Conservation (phyloP, 1,140 invertebrate genomes). For the Tachypleus tridentatus region DNA sequence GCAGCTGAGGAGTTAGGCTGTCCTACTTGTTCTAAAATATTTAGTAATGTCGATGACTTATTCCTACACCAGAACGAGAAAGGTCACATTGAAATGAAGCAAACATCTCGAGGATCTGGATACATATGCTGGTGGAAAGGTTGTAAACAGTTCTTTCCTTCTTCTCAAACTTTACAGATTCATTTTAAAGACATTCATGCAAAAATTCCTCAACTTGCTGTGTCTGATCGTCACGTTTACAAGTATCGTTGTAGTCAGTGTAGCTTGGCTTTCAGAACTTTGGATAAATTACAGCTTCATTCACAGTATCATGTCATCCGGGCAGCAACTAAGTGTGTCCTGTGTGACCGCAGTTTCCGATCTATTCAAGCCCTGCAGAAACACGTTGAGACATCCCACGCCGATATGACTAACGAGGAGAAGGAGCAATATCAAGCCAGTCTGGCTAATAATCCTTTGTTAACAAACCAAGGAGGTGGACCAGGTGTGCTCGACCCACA, state of each 20-base stretch:
- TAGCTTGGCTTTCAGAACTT: conserved; percentile 85
- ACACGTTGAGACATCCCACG: conserved; percentile 75
- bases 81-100: conserved; percentile 57
- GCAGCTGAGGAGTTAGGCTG: conserved; percentile 47
- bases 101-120: conserved; percentile 53
- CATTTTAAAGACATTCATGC: conserved; percentile 53
- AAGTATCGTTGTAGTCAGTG: conserved; percentile 95
- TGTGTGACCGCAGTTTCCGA: conserved; percentile 80
- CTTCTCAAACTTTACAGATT: conserved; percentile 58
- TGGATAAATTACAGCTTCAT: conserved; percentile 86
- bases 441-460: conserved; percentile 59
- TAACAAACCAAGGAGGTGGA: conserved; percentile 42
- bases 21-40: conserved; percentile 54
- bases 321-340: conserved; percentile 82
- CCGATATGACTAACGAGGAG: conserved; percentile 70
- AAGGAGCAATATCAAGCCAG: conserved; percentile 62
- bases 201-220: conserved; percentile 38
- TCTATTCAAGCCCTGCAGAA: conserved; percentile 77
- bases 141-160: conserved; percentile 71
- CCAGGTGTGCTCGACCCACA: conserved; percentile 30
- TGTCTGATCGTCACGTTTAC: conserved; percentile 89
- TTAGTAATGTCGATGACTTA: conserved; percentile 63
- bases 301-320: conserved; percentile 89
- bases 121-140: conserved; percentile 81
- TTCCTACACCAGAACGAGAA: conserved; percentile 72